Evolutionary conservation across 2,888 invertebrate genomes (phyloP), one percentile per base, ranked within the genome.

Genomic region (Ectobius pallidus): DNA sequence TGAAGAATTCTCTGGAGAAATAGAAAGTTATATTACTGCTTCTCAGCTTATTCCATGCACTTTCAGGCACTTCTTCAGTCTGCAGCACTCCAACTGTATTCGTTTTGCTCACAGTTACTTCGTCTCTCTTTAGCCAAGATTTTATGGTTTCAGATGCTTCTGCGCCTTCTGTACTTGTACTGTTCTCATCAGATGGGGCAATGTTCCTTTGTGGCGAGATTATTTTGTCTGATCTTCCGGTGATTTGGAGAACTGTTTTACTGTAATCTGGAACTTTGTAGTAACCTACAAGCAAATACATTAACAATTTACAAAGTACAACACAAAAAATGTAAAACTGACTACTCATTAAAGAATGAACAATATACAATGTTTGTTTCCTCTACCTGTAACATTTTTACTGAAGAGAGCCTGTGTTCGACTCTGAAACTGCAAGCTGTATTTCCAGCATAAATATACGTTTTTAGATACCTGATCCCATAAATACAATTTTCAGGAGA

Each of bases 261-360:
- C 81, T 86, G 44, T 87, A 84, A 74, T 89, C 88, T 0, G 92
- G 92, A 42, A 91, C 86, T 81, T 91, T 90, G 78, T 93, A 92
- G 79, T 93, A 91, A 0, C 92, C 92, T 27, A 71, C 16, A 67
- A 58, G 11, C 11, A 71, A 7, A 32, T n/a, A 16, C 18, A 34
- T 22, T 3, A 63, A 34, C 25, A 22, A n/a, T n/a, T n/a, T n/a
- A n/a, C n/a, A n/a, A n/a, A n/a, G n/a, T n/a, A n/a, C n/a, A n/a
- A n/a, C n/a, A n/a, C n/a, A n/a, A n/a, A n/a, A n/a, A n/a, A n/a
- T n/a, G n/a, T n/a, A n/a, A n/a, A n/a, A n/a, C n/a, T n/a, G n/a
- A n/a, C n/a, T n/a, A n/a, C n/a, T n/a, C n/a, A n/a, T n/a, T n/a
- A n/a, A n/a, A n/a, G n/a, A n/a, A n/a, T n/a, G n/a, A n/a, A n/a